A percentile compares a stretch with the other conserved stretches of the same genome.
These are phyloP conservation scores for Cassiopea xamachana DNA, from an alignment of 30 jellyfish, hydroid and myxozoan genomes.

Conservation along the genomic window DNA sequence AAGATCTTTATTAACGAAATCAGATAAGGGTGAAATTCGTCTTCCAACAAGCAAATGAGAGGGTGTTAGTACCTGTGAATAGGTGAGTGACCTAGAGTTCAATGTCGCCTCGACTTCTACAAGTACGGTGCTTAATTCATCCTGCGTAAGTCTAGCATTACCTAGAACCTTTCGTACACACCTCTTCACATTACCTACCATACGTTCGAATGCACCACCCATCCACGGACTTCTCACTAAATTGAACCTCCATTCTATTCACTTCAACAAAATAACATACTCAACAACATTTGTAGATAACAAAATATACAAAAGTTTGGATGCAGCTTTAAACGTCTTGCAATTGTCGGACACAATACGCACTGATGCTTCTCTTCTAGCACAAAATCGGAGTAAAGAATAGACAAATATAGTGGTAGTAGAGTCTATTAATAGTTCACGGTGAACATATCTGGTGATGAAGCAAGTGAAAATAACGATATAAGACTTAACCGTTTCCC, in stretches of 20 bases:
- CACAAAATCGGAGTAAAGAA: constrained; percentile 20
- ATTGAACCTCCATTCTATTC: constrained; percentile 27
- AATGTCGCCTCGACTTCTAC: constrained; percentile 23
- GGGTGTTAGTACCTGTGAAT: constrained; percentile 17
- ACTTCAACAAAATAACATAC: not conserved
- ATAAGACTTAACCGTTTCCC: constrained; percentile 35
- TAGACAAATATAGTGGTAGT: constrained; percentile 9
- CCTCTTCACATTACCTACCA: constrained; percentile 34
- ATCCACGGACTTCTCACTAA: constrained; percentile 36
- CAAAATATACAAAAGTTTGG: not conserved
- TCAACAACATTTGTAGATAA: not conserved
- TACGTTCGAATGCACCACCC: constrained; percentile 44
- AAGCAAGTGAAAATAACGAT: constrained; percentile 42
- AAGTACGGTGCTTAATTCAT: constrained; percentile 35
- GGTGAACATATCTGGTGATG: constrained; percentile 56
- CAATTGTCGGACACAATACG: constrained; percentile 32
- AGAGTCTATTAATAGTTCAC: constrained; percentile 22
- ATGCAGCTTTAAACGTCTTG: constrained; percentile 26
- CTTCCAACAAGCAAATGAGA: constrained; percentile 40
- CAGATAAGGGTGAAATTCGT: constrained; percentile 18
- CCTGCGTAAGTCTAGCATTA: constrained; percentile 13
- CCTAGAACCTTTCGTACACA: constrained; percentile 31
- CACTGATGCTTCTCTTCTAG: constrained; percentile 18
- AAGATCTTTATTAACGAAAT: not conserved
- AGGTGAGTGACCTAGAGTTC: constrained; percentile 24